Evolutionary conservation across 2,797 vertebrate species (phyloP), one percentile per base, ranked within the genome.

Genomic region (Sarcophilus harrisii): DNA sequence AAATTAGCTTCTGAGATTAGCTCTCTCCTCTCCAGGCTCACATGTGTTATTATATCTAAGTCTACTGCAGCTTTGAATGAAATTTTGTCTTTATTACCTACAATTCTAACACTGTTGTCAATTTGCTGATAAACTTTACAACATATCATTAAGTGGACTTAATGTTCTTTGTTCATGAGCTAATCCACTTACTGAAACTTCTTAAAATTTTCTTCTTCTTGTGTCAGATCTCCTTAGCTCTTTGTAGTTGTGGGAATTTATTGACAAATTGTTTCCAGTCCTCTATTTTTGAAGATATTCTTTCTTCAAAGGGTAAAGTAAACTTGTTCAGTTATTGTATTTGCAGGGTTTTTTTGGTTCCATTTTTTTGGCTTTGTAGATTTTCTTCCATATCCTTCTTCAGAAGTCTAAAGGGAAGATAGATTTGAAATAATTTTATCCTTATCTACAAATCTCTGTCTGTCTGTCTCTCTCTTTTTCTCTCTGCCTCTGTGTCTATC

Each of bases 401-500:
- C 38, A 81, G 45, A 81, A 81, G 9, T 81, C 6, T 81, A 18
- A 21, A 13, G 16, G 66, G 18, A 45, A 81, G 8, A 21, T 45
- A 81, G 2, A 45, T 45, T 45, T 45, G 38, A 81, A 81, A n/a
- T 45, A 1, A 81, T 81, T 81, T 62, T 30, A 59, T 29, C 32
- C 66, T 73, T n/a, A 73, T 38, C 66, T 38, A 21, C 16, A 38
- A 21, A 18, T 73, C 14, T 21, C 14, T 73, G 1, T 18, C 30
- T 18, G 32, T 32, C 3, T 1, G 3, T 12, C 8, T 29, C 1
- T 29, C 14, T 73, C 16, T 18, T 13, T 18, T 32, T 32, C 12
- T 1, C 11, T 12, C 8, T 3, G 0, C 3, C 8, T 60, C 0
- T 11, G 11, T 62, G 10, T 62, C 52, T 73, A 13, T 16, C 1